These are phyloP conservation scores for Penaeus vannamei DNA, from an alignment of 1,140 invertebrate species.

Conservation along the genomic window DNA sequence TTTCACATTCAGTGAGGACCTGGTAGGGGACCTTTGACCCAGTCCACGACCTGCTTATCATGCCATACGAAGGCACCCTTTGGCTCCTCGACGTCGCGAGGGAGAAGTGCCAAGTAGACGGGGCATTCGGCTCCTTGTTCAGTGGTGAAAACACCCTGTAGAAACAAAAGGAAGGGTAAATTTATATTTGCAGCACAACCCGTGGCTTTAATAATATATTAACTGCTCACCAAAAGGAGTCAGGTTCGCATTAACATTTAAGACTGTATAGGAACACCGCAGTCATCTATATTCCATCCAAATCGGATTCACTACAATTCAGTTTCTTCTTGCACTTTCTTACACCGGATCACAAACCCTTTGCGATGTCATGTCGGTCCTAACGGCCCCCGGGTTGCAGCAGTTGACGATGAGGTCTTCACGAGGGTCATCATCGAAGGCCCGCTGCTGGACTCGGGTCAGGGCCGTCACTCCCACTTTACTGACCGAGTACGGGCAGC, in stretches of 20 bases:
- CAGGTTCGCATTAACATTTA: no score
- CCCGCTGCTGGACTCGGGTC: slow-evolving; percentile 78
- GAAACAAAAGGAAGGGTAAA: no score
- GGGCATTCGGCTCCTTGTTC: slow-evolving; percentile 77
- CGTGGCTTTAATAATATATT: no score
- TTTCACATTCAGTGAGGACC: not conserved
- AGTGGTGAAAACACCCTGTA: slow-evolving; percentile 77
- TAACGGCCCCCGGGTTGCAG: slow-evolving; percentile 74
- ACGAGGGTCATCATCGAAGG: slow-evolving; percentile 74
- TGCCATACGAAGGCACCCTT: slow-evolving; percentile 74
- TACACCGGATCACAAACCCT: no score
- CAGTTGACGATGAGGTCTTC: slow-evolving; percentile 79
- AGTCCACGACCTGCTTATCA: slow-evolving; percentile 70
- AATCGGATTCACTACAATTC: no score
- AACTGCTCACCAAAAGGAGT: no score
- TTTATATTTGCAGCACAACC: no score
- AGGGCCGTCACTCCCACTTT: slow-evolving; percentile 79
- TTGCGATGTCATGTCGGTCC: no score
- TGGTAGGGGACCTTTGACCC: slow-evolving; percentile 35
- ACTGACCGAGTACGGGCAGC: slow-evolving; percentile 78
- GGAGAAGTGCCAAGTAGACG: slow-evolving; percentile 74
- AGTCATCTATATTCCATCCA: no score
- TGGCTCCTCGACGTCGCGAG: slow-evolving; percentile 71
- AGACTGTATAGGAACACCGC: no score
- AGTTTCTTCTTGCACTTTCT: no score